These are phyloP conservation scores for Cydia amplana DNA, from an alignment of 1,140 invertebrate genomes.

Conservation along the genomic window DNA sequence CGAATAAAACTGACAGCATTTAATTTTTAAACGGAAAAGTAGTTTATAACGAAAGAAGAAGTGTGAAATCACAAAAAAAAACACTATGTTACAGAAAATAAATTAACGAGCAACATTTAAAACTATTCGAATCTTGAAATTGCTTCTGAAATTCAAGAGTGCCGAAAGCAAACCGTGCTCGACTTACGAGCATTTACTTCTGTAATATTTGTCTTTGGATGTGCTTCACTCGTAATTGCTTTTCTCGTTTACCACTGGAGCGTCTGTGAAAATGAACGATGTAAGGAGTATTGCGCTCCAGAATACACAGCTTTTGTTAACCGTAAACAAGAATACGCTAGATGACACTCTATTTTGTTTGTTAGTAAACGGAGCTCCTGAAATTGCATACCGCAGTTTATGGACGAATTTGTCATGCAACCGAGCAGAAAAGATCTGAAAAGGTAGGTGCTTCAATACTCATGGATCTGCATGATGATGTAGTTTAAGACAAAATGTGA, in stretches of 20 bases:
- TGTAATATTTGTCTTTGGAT: conserved; percentile 24
- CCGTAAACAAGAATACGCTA: conserved; percentile 26
- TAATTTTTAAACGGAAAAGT: not conserved
- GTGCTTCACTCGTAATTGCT: conserved; percentile 25
- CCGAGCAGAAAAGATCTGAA: not conserved
- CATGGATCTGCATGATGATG: not conserved
- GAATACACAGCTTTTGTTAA: conserved; percentile 26
- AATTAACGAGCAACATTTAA: not conserved
- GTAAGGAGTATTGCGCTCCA: conserved; percentile 23
- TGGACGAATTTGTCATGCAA: conserved; percentile 5
- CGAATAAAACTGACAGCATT: not conserved
- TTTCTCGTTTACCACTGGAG: conserved; percentile 18
- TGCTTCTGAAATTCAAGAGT: not conserved
- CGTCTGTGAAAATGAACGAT: conserved; percentile 26
- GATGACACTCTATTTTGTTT: conserved; percentile 16
- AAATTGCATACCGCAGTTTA: conserved; percentile 25
- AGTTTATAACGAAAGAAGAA: not conserved
- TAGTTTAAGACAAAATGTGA: not conserved
- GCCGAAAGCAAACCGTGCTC: not conserved
- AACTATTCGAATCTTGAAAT: not conserved
- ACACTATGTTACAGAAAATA: not conserved
- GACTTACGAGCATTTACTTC: conserved; percentile 25
- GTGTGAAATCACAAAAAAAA: not conserved
- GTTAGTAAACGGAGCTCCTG: conserved; percentile 9
- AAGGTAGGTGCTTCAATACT: not conserved